Conservation (phyloP, 1,140 invertebrate species). For the Heterodera schachtii region DNA sequence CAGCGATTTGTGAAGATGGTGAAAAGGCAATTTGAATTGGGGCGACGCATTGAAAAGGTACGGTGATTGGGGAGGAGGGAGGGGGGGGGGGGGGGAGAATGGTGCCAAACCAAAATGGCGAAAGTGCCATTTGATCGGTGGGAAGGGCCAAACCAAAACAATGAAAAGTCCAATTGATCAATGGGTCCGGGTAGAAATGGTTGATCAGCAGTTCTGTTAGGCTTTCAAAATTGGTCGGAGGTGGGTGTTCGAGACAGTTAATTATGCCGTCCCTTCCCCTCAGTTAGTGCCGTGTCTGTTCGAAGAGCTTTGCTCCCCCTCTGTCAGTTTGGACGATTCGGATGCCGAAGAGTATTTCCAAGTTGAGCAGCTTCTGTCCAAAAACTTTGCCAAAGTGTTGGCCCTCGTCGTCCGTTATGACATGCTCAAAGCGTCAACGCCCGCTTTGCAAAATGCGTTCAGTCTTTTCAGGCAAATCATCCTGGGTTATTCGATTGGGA, state of each 20-base stretch:
- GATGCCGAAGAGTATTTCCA: constrained; percentile 8
- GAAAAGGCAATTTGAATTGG: constrained; percentile 17
- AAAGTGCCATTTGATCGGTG: background rate
- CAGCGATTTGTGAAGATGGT: constrained; percentile 17
- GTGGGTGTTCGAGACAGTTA: background rate
- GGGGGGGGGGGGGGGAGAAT: no score
- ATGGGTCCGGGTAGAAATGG: no score
- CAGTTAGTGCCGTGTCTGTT: constrained; percentile 25
- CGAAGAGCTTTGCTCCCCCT: constrained; percentile 22
- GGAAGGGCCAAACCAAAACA: no score
- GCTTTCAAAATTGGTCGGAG: no score
- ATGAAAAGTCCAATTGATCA: no score
- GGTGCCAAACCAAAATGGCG: no score
- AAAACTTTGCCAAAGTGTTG: constrained; percentile 21
- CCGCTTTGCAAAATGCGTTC: constrained; percentile 23
- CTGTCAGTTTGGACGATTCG: constrained; percentile 5
- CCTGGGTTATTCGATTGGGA: background rate
- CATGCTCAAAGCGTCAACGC: constrained; percentile 13
- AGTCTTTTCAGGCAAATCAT: constrained; percentile 22
- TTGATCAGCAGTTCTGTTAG: no score
- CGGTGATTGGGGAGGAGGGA: background rate
- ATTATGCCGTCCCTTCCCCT: background rate
- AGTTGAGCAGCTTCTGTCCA: constrained; percentile 15
- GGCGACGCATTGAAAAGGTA: constrained; percentile 23
- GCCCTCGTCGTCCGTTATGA: constrained; percentile 15